Evolutionary conservation across 2,888 invertebrate species (phyloP).

Genomic region (Spialia ferax): DNA sequence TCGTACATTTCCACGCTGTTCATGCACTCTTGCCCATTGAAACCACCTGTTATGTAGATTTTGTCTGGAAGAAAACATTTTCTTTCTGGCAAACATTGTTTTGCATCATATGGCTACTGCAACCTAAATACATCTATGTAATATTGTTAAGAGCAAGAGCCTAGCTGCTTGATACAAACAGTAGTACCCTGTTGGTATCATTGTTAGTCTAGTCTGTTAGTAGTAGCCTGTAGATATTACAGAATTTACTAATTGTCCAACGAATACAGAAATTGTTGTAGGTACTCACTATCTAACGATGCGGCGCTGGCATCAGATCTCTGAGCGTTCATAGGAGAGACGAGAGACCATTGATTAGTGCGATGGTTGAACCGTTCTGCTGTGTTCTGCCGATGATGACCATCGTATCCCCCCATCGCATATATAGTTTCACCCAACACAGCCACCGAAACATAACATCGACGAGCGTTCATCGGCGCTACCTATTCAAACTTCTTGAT

Average conservation of each 20-base stretch:
- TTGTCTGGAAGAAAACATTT: conserved; percentile 81
- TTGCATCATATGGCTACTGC: background rate
- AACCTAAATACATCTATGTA: no score
- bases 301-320: conserved; percentile 97
- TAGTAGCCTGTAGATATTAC: no score
- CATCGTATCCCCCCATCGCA: conserved; percentile 96
- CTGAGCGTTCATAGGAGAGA: conserved; percentile 95
- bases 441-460: conserved; percentile 95
- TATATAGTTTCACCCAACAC: conserved; percentile 92
- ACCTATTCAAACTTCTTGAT: conserved; percentile 67
- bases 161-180: no score
- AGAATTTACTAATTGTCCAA: no score
- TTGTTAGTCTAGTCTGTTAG: no score
- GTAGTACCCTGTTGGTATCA: no score
- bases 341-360: conserved; percentile 95
- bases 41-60: conserved; percentile 95
- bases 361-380: conserved; percentile 94
- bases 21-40: conserved; percentile 96
- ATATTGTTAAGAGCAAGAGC: no score
- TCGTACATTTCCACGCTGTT: conserved; percentile 94
- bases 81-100: background rate
- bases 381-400: conserved; percentile 94
- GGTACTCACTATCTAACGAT: conserved; percentile 90
- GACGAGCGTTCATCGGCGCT: conserved; percentile 95
- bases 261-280: no score